Evolutionary conservation across 2,797 vertebrate genomes (phyloP).

Genomic region (Leucoraja ocellata): DNA sequence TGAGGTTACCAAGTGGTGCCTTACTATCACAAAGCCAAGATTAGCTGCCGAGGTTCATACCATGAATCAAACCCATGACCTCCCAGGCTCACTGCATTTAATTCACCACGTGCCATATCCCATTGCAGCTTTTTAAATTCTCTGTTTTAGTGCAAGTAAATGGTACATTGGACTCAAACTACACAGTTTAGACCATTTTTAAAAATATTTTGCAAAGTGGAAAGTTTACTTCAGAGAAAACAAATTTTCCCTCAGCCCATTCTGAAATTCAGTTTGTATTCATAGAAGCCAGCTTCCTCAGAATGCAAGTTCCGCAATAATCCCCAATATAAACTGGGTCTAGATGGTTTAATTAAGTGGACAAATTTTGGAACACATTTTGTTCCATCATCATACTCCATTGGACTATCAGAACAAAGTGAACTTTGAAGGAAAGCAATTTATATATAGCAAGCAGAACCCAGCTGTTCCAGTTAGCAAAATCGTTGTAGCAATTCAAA

Average conservation of each 20-base stretch:
- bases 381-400: background rate
- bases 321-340: background rate
- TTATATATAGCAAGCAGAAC: background rate
- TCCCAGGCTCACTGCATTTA: background rate
- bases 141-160: too few relatives aligned
- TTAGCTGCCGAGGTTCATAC: background rate
- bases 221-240: background rate
- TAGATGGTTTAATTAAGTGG: background rate
- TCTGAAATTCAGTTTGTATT: background rate
- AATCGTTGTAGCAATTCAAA: conserved; percentile 19
- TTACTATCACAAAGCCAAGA: background rate
- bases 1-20: background rate
- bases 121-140: background rate
- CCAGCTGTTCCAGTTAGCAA: conserved; percentile 2
- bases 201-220: background rate
- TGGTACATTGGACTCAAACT: too few relatives aligned
- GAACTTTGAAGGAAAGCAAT: conserved; percentile 17
- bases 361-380: background rate
- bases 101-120: too few relatives aligned
- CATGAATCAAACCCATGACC: background rate
- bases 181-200: background rate
- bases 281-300: background rate
- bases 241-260: background rate
- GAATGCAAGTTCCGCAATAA: background rate
- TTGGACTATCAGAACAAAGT: background rate